Evolutionary conservation across 2,888 invertebrate species (phyloP).

Genomic region (Elegia similella): DNA sequence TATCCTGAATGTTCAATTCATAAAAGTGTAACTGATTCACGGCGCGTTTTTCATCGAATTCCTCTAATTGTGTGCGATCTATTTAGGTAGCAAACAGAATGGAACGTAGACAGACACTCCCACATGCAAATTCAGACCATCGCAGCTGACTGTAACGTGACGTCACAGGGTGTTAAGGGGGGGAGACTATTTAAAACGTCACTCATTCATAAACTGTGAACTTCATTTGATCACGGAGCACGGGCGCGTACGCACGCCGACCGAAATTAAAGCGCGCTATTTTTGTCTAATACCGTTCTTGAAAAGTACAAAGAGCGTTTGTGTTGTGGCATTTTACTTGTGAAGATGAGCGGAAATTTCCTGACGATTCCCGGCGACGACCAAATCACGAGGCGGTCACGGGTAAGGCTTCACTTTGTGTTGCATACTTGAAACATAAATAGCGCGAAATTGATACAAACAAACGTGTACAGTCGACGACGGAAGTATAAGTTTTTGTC

Average conservation of each 20-base stretch:
- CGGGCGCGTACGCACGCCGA: slow-evolving; percentile 64
- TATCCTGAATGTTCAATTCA: not conserved
- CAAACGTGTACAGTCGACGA: not conserved
- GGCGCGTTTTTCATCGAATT: slow-evolving; percentile 32
- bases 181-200: slow-evolving; percentile 70
- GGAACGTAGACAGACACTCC: slow-evolving; percentile 66
- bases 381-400: slow-evolving; percentile 60
- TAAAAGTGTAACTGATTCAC: slow-evolving; percentile 6
- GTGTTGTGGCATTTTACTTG: slow-evolving; percentile 40
- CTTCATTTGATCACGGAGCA: slow-evolving; percentile 57
- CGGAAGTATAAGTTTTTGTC: too few species aligned
- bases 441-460: slow-evolving; percentile 17
- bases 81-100: slow-evolving; percentile 54
- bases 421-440: slow-evolving; percentile 25
- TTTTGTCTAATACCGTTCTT: slow-evolving; percentile 35
- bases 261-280: slow-evolving; percentile 36
- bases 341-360: slow-evolving; percentile 76
- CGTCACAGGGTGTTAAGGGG: slow-evolving; percentile 36
- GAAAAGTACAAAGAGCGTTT: slow-evolving; percentile 38
- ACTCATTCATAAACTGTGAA: slow-evolving; percentile 71
- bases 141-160: slow-evolving; percentile 44
- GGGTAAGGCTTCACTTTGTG: slow-evolving; percentile 57
- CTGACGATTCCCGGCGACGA: slow-evolving; percentile 73
- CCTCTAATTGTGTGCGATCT: slow-evolving; percentile 43
- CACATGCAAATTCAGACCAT: slow-evolving; percentile 35